Evolutionary conservation across 2,113 vertebrate genomes (phyloP), one percentile per base, ranked within the genome.

Genomic region (Oryzias curvinotus): DNA sequence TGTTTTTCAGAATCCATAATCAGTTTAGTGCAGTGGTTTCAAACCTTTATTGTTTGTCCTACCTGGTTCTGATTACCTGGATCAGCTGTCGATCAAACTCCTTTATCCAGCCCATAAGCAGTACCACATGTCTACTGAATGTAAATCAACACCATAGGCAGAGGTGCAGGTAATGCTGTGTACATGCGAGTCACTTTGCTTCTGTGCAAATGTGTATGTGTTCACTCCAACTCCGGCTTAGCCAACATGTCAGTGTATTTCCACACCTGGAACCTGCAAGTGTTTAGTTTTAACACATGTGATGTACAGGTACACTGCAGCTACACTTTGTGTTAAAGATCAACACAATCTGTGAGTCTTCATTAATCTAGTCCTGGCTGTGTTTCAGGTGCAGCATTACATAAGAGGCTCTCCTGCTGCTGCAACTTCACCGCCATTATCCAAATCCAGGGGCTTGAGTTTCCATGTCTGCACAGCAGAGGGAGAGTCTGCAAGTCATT

Each of bases 391-490:
- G 56, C 51, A 61, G 7, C 45, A 51, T 73, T 68, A 73, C 75
- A 68, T 65, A 63, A 61, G 44, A 21, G 17, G 25, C 64, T 16
- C 28, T 51, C 50, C 30, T 42, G 53, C 18, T 42, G 53, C 18
- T 28, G 30, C 19, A 62, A 41, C 50, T 60, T 71, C 53, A 25
- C 52, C 67, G 41, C 55, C 63, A 57, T 71, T 66, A 81, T 81
- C 66, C 60, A 82, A 82, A 80, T 80, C 16, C 23, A 7, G 17
- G 50, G 58, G 70, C 61, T 82, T 57, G 43, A 44, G 28, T 69
- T 72, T 70, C 52, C 71, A 51, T n/a, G 43, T 51, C 48, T 36
- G 8, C n/a, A 55, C 56, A 54, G 1, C 68, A 18, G 58, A 46
- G 47, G 42, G 18, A n/a, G 14, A 28, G 23, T 49, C 63, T 53